Evolutionary conservation across 2,888 invertebrate genomes (phyloP).

Genomic region (Aromia moschata): DNA sequence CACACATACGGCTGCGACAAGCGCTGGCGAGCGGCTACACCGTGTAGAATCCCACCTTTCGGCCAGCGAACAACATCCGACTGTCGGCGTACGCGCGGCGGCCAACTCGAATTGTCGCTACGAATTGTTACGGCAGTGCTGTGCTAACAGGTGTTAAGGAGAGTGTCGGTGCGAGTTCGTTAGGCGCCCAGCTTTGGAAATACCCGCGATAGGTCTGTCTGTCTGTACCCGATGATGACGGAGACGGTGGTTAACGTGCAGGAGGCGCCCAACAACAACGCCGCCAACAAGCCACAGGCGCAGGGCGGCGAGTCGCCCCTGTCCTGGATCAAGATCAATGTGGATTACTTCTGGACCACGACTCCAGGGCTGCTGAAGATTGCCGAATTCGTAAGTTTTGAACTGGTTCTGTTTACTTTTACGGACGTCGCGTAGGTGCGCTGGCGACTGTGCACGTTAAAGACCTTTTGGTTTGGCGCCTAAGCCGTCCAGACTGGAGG

Average conservation of each 20-base stretch:
- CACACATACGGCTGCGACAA: slow-evolving; percentile 2
- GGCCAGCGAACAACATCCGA: slow-evolving; percentile 11
- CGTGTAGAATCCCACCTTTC: slow-evolving; percentile 18
- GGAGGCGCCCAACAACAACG: slow-evolving; percentile 66
- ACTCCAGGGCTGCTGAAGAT: slow-evolving; percentile 85
- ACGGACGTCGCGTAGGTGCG: too few relatives aligned
- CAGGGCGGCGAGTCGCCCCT: slow-evolving; percentile 66
- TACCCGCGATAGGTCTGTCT: slow-evolving; percentile 24
- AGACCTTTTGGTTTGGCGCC: not conserved
- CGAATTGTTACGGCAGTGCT: slow-evolving; percentile 37
- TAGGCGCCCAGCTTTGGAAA: not conserved
- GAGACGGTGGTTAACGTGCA: slow-evolving; percentile 85
- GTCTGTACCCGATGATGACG: slow-evolving; percentile 82
- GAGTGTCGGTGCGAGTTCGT: slow-evolving; percentile 17
- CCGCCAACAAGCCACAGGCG: slow-evolving; percentile 42
- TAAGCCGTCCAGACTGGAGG: too few relatives aligned
- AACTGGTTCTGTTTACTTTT: not conserved
- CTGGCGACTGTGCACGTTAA: not conserved
- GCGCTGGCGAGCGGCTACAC: not conserved
- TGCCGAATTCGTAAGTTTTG: slow-evolving; percentile 77
- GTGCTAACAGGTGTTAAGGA: slow-evolving; percentile 42
- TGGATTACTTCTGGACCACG: slow-evolving; percentile 82
- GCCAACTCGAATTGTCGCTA: slow-evolving; percentile 37
- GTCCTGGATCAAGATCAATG: slow-evolving; percentile 79
- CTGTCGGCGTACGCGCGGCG: slow-evolving; percentile 26